A percentile compares a stretch with the other conserved stretches of the same genome.
Evolutionary conservation across 2,888 invertebrate species (phyloP).

Genomic region (Barypeithes pellucidus): DNA sequence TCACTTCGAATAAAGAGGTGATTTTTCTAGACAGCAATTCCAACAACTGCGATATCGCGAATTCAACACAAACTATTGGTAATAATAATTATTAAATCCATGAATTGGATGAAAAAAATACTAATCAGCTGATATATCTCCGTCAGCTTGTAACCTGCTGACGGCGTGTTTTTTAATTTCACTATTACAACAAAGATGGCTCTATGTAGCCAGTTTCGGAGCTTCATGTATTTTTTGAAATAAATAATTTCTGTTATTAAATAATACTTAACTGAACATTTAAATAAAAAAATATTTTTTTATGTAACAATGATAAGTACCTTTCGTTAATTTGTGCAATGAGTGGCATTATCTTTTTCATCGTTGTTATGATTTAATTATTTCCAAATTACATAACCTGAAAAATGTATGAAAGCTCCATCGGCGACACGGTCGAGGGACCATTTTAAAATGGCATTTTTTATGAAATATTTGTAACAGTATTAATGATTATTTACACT

Average conservation of each 20-base stretch:
- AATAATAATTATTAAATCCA: no score
- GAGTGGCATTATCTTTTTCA: constrained; percentile 13
- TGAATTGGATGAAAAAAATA: no score
- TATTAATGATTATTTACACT: neutral
- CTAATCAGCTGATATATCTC: no score
- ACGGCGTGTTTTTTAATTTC: no score
- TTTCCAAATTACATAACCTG: constrained; percentile 12
- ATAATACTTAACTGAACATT: neutral
- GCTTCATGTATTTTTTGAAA: neutral
- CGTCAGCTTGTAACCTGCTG: no score
- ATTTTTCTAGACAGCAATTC: no score
- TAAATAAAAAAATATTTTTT: constrained; percentile 9
- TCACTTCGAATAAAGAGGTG: no score
- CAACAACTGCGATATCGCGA: no score
- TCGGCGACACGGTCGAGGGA: constrained; percentile 10
- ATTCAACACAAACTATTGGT: no score
- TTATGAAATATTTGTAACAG: constrained; percentile 5
- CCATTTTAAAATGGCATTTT: constrained; percentile 8
- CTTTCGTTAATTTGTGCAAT: constrained; percentile 13
- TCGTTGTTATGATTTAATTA: constrained; percentile 20
- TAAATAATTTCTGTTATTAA: neutral
- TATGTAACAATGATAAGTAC: neutral
- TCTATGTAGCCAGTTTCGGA: no score
- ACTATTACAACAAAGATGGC: no score
- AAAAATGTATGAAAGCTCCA: constrained; percentile 15